These are phyloP conservation scores for Syndactyla subalaris DNA, from an alignment of 2,797 vertebrate genomes.

Conservation along the genomic window DNA sequence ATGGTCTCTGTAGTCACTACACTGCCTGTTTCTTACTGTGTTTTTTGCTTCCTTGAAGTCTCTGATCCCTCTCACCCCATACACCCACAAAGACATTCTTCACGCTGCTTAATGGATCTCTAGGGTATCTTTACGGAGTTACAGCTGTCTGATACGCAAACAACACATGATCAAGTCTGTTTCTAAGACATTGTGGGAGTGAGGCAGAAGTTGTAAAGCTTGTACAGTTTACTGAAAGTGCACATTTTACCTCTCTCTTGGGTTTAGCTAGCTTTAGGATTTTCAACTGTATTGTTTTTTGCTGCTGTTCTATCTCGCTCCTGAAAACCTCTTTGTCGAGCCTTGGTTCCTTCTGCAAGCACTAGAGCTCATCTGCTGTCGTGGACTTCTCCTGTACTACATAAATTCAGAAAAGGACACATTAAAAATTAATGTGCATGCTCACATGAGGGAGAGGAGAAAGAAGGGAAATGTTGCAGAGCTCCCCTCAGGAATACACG, in stretches of 20 bases:
- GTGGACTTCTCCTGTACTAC: background rate
- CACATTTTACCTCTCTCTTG: conserved; percentile 6
- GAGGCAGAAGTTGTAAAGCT: conserved; percentile 40
- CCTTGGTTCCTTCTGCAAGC: background rate
- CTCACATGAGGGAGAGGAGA: background rate
- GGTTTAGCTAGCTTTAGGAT: conserved; percentile 17
- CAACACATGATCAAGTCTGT: background rate
- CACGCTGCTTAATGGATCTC: background rate
- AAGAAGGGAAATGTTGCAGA: background rate
- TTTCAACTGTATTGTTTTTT: background rate
- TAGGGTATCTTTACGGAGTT: background rate
- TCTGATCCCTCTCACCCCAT: background rate
- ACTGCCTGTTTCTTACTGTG: background rate
- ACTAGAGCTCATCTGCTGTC: background rate
- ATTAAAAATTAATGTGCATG: background rate
- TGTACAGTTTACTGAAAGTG: conserved; percentile 24
- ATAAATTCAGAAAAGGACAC: background rate
- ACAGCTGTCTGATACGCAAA: conserved; percentile 18
- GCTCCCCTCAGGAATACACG: background rate
- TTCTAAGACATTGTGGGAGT: background rate
- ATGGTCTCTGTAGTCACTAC: background rate
- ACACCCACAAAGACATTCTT: background rate
- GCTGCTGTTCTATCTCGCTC: background rate
- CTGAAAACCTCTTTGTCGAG: background rate
- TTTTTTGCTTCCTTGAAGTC: background rate